Conservation (phyloP, 2,113 vertebrate species). For the Nibea coibor region DNA sequence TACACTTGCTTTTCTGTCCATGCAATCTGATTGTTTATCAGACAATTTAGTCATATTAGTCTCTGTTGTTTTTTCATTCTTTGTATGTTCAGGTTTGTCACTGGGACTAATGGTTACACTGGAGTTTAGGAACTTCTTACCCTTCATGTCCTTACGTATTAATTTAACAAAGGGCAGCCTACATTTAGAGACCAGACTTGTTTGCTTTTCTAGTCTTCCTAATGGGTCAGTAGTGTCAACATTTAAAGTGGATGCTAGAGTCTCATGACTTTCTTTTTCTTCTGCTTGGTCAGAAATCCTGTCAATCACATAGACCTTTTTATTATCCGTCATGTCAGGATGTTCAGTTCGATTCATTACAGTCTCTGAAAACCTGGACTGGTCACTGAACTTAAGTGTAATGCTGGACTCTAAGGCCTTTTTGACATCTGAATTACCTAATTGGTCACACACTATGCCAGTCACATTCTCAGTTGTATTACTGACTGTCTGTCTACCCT, state of each 20-base stretch:
- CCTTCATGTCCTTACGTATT: conserved; percentile 65
- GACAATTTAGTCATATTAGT: background rate
- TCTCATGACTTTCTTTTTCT: conserved; percentile 8
- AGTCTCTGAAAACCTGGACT: conserved; percentile 28
- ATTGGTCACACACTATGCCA: background rate
- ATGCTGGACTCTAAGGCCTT: conserved; percentile 9
- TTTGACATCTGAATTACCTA: conserved; percentile 29
- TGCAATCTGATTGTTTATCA: conserved; percentile 20
- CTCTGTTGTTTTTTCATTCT: conserved; percentile 31
- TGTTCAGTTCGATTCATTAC: conserved; percentile 26
- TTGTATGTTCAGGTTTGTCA: conserved; percentile 28
- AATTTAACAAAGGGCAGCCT: conserved; percentile 73
- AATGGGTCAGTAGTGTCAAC: conserved; percentile 22
- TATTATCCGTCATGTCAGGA: background rate
- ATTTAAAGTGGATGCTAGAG: conserved; percentile 9
- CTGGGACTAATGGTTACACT: conserved; percentile 12
- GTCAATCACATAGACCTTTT: conserved; percentile 23
- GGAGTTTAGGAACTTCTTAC: conserved; percentile 39
- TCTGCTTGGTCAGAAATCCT: conserved; percentile 30
- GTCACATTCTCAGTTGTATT: conserved; percentile 6
- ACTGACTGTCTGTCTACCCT: conserved; percentile 10
- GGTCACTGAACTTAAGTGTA: conserved; percentile 8
- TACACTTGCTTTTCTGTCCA: conserved; percentile 3
- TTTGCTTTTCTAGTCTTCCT: conserved; percentile 47
- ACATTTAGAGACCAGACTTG: conserved; percentile 55